Base-by-base conservation (phyloP, 1,140 invertebrate species). In the Popillia japonica region DNA sequence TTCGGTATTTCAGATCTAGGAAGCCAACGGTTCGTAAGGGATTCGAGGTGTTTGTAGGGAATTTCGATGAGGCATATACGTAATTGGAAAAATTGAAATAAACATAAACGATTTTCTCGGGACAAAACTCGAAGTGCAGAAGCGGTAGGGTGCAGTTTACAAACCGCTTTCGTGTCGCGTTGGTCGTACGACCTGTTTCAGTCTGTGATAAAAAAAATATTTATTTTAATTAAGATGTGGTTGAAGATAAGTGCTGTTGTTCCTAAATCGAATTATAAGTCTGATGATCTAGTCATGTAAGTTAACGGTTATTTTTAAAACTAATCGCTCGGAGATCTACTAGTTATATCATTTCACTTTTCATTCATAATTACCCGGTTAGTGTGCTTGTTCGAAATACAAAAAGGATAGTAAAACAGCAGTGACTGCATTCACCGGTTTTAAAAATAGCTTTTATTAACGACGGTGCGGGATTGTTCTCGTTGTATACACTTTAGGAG, bases 281-380 rank as follows among this genome's bases (percentile, higher is more conserved):
- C 48, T 55, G 48, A 55, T 14, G 48, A 55, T 55, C 48, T 55
- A 55, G 48, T 55, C 48, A 55, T 17, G 48, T 55, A 55, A 55
- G 48, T 55, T 6, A n/a, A 2, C 44, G 44, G 9, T 55, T 55
- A 17, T 55, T 55, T 17, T 55, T 55, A 55, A 55, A 34, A 34
- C 4, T 17, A 55, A 55, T 55, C 11, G 14, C 2, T 55, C 27
- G 2, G 27, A 1, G 27, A 34, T 34, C 27, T 34, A 34, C 27
- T 34, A 68, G 22, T 68, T 68, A 68, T 68, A 22, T 68, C 61
- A 68, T 68, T 68, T 68, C 7, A 68, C 61, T 68, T 68, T 68
- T 68, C 61, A 68, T 68, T 68, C 61, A 68, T 68, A 68, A 34
- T 68, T 27, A 68, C 11, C 61, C 11, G 61, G 27, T 34, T 68